Evolutionary conservation across 2,797 vertebrate species (phyloP), one percentile per base, ranked within the genome.

Genomic region (Trachurus trachurus): DNA sequence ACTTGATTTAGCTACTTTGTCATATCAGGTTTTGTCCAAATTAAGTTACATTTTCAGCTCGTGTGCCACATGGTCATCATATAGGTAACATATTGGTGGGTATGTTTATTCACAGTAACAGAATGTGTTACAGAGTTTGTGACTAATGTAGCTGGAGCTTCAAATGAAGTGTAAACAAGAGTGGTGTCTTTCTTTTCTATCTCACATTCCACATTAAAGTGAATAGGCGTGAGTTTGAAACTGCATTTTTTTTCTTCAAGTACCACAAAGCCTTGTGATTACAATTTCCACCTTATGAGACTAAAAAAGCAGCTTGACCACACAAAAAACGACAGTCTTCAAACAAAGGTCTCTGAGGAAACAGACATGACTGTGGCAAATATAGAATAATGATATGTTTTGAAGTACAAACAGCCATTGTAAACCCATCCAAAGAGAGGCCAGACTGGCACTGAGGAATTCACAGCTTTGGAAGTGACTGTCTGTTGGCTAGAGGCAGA

Each of bases 341-440:
- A 78, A 87, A 91, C 87, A 91, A 85, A 82, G 75, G 78, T 61
- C 71, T 72, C 72, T 58, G 80, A 29, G 74, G 69, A 89, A 66
- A 52, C 74, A 74, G 76, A 82, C 86, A 85, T 77, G 85, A 85
- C 80, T 67, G 61, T 34, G 84, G 85, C 88, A 89, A 90, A 93
- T 88, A 90, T 88, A 90, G 92, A 90, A 90, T 92, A 92, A 93
- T 93, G 81, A 92, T 69, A 92, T 85, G 90, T 92, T 92, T 78
- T 86, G 78, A 58, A 71, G 86, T 76, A 87, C 87, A 91, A 89
- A 89, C 87, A 89, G 83, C 82, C 83, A 85, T 91, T 88, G 91
- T 91, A 87, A 89, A 90, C 83, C 81, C 76, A 70, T 82, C 68
- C 78, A 72, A 62, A 75, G 70, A 60, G 75, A 88, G 82, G 89